These are phyloP conservation scores for Aplochiton taeniatus DNA, from an alignment of 2,797 vertebrate genomes.

Conservation along the genomic window DNA sequence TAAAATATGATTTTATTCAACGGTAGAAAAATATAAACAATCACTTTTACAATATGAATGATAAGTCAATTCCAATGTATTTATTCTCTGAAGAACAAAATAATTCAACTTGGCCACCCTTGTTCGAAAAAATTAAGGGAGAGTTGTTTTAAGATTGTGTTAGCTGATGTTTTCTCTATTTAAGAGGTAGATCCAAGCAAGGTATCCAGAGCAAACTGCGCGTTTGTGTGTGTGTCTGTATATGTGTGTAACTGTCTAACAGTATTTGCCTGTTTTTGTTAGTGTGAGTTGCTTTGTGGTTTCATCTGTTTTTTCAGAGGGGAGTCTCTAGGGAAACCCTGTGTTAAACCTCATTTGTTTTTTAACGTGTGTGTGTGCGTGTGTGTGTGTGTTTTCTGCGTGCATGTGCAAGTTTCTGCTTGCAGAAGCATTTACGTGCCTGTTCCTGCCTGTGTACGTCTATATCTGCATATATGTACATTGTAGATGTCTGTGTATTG, in stretches of 20 bases:
- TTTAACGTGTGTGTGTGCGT: slow-evolving; percentile 1
- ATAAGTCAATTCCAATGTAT: too few species aligned
- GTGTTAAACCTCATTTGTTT: slow-evolving; percentile 12
- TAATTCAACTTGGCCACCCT: not conserved
- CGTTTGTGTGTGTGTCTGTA: slow-evolving; percentile 38
- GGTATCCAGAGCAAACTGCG: slow-evolving; percentile 57
- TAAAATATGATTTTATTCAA: not conserved
- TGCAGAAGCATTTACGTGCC: slow-evolving; percentile 17
- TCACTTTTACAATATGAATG: too few species aligned
- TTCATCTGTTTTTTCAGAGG: slow-evolving; percentile 46
- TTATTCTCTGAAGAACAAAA: too few species aligned
- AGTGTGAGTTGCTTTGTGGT: slow-evolving; percentile 26
- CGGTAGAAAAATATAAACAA: too few species aligned
- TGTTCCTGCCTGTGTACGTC: not conserved
- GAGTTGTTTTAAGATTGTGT: slow-evolving; percentile 14
- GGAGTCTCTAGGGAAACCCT: slow-evolving; percentile 80
- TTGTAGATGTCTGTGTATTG: slow-evolving; percentile 2
- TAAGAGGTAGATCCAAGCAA: slow-evolving; percentile 69
- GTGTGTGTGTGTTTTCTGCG: not conserved
- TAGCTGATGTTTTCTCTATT: slow-evolving; percentile 66
- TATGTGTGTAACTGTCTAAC: slow-evolving; percentile 58
- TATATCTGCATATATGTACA: not conserved
- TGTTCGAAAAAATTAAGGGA: too few species aligned
- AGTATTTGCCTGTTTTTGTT: slow-evolving; percentile 51
- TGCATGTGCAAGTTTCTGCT: slow-evolving; percentile 12